Conservation (phyloP, 2,888 invertebrate species). For the Schizotus pectinicornis region DNA sequence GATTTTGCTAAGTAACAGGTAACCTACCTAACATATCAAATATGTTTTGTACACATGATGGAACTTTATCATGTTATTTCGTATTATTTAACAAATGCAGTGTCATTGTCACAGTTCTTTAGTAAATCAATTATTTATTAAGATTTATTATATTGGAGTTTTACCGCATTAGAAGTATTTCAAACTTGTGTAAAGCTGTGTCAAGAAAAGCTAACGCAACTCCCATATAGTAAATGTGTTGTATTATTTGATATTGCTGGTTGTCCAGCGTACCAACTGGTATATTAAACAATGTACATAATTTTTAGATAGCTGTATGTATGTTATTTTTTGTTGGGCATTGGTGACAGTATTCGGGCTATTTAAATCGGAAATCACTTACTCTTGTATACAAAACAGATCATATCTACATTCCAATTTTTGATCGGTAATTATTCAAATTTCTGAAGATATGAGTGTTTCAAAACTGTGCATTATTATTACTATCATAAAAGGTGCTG, state of each 20-base stretch:
- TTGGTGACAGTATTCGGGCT: slow-evolving; percentile 43
- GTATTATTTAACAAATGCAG: slow-evolving; percentile 39
- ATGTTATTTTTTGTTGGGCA: slow-evolving; percentile 49
- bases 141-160: slow-evolving; percentile 30
- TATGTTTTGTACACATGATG: slow-evolving; percentile 15
- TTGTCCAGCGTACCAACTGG: slow-evolving; percentile 43
- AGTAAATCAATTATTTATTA: slow-evolving; percentile 26
- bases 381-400: slow-evolving; percentile 27
- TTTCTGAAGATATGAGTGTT: slow-evolving; percentile 25
- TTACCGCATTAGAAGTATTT: slow-evolving; percentile 7
- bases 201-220: slow-evolving; percentile 15
- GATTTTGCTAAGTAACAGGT: slow-evolving; percentile 2
- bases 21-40: slow-evolving; percentile 23
- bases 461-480: slow-evolving; percentile 35
- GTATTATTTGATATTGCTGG: slow-evolving; percentile 38
- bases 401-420: slow-evolving; percentile 46
- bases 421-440: slow-evolving; percentile 24
- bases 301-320: slow-evolving; percentile 46
- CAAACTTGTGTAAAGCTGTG: not conserved
- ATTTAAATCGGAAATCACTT: slow-evolving; percentile 26
- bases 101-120: slow-evolving; percentile 27
- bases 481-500: slow-evolving; percentile 54
- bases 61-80: slow-evolving; percentile 42
- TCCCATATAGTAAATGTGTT: slow-evolving; percentile 32
- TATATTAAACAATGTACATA: slow-evolving; percentile 44